Evolutionary conservation across 2,888 invertebrate genomes (phyloP).

Genomic region (Polyommatus icarus): DNA sequence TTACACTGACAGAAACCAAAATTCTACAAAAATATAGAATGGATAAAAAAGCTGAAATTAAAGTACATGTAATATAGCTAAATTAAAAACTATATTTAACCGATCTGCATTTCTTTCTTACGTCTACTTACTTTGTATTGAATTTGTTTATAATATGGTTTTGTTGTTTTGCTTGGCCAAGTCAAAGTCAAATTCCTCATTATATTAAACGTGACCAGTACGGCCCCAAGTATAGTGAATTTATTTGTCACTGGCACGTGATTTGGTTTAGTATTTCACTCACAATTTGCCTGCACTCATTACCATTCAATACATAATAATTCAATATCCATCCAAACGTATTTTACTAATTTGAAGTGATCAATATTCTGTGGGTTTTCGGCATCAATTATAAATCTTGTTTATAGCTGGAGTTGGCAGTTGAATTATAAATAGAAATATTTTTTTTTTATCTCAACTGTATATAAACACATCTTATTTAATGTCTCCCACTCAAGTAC

Average conservation of each 20-base stretch:
- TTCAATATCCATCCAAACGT: not conserved
- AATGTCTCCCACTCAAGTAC: too few species aligned
- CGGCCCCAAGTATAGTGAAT: not conserved
- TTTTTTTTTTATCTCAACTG: too few species aligned
- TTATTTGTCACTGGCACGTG: not conserved
- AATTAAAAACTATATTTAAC: too few species aligned
- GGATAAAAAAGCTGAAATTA: too few species aligned
- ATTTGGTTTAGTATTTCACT: not conserved
- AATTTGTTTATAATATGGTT: too few species aligned
- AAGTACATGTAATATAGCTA: too few species aligned
- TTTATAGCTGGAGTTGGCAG: not conserved
- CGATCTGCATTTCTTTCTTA: too few species aligned
- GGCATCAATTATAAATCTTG: not conserved
- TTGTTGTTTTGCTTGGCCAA: too few species aligned
- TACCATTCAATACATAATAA: constrained; percentile 7
- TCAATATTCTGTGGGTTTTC: not conserved
- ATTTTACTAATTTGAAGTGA: constrained; percentile 8
- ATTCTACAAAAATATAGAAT: not conserved
- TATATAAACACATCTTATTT: too few species aligned
- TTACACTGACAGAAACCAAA: not conserved
- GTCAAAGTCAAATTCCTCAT: too few species aligned
- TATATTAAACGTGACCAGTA: too few species aligned
- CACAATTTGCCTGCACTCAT: not conserved
- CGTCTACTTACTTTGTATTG: too few species aligned
- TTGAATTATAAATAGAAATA: not conserved